Evolutionary conservation across 1,140 invertebrate species (phyloP).

Genomic region (Condylostylus longicornis): DNA sequence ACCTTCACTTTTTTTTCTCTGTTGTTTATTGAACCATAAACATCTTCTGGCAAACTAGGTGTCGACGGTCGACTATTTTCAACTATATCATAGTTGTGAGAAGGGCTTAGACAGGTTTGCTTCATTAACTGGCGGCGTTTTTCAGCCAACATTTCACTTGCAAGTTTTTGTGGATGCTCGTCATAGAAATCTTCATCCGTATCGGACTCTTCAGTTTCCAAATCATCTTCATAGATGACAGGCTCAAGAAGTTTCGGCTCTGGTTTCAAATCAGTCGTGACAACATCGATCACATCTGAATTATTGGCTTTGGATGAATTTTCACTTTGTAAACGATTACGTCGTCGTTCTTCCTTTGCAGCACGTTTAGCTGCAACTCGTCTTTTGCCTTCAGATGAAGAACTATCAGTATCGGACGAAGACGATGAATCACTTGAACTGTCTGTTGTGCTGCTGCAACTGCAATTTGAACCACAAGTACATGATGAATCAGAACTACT

Average conservation of each 20-base stretch:
- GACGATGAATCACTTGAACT: constrained; percentile 46
- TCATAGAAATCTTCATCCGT: constrained; percentile 79
- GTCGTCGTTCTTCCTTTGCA: constrained; percentile 25
- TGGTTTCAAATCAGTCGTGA: constrained; percentile 10
- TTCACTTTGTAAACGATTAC: constrained; percentile 11
- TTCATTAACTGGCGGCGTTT: constrained; percentile 52
- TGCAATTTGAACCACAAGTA: constrained; percentile 50
- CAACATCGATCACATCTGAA: constrained; percentile 8
- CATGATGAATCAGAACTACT: constrained; percentile 51
- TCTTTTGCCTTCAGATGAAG: constrained; percentile 35
- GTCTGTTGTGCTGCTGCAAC: constrained; percentile 49
- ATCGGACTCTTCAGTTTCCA: constrained; percentile 66
- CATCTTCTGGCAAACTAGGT: constrained; percentile 34
- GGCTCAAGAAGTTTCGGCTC: constrained; percentile 4
- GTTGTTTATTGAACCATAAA: constrained; percentile 22
- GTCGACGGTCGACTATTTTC: constrained; percentile 43
- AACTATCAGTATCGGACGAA: constrained; percentile 29
- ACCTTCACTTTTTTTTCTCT: constrained; percentile 37
- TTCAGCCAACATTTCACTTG: constrained; percentile 51
- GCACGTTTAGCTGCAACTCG: constrained; percentile 27
- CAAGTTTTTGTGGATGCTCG: constrained; percentile 55
- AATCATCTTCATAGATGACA: constrained; percentile 54
- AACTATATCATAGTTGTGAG: constrained; percentile 43
- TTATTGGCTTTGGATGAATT: not conserved
- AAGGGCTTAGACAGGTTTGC: constrained; percentile 38